Percentiles rank a stretch among this genome's conserved stretches.
phyloP scores from a whole-genome alignment of 2,797 vertebrate genomes.

The Anguilla megastoma region DNA sequence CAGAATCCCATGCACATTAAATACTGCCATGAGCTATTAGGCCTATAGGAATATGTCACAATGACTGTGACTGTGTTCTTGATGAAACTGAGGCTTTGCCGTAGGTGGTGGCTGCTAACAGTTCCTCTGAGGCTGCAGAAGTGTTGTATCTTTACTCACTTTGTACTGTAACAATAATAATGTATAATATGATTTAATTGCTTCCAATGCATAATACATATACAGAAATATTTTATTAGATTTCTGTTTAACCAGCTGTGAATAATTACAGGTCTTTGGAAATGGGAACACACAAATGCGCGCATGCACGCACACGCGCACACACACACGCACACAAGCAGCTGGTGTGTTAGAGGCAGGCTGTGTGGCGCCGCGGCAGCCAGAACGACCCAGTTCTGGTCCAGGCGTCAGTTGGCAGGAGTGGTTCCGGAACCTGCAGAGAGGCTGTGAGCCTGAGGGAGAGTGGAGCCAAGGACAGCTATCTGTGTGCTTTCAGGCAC shows the following conservation, averaged over 20 bases:
- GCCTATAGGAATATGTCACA: neutral
- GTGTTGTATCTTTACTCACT: neutral
- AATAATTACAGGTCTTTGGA: neutral
- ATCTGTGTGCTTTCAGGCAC: neutral
- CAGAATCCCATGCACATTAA: neutral
- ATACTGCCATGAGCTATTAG: neutral
- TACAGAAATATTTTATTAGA: neutral
- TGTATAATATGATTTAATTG: neutral
- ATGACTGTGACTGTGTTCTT: neutral
- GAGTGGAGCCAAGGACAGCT: slow-evolving; percentile 22
- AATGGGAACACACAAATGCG: neutral
- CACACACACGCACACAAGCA: neutral
- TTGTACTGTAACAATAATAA: neutral
- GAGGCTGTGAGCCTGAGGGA: slow-evolving; percentile 25
- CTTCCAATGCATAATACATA: neutral
- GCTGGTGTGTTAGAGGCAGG: neutral
- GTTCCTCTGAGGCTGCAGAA: neutral
- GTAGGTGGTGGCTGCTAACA: neutral
- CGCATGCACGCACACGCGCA: neutral
- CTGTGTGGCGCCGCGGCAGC: neutral
- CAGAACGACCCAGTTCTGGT: neutral
- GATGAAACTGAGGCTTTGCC: neutral
- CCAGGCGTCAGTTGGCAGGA: neutral
- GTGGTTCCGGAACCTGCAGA: slow-evolving; percentile 43
- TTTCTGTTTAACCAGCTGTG: neutral